Base-by-base conservation (phyloP, 1,140 invertebrate genomes). In the Bombus sibiricus region DNA sequence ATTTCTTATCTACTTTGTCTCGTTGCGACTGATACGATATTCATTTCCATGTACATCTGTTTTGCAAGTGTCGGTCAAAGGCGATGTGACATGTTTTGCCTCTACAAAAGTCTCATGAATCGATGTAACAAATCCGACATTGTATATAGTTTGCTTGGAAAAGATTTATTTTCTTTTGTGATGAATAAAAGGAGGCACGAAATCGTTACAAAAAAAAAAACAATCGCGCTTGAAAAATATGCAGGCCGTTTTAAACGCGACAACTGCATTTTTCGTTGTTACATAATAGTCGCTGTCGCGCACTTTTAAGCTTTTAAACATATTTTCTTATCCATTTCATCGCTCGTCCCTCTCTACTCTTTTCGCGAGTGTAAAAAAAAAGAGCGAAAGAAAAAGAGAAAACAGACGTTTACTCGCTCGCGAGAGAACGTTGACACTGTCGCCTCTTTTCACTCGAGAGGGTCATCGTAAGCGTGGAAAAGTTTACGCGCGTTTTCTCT, bases 371-470 rank as follows among this genome's bases (percentile, higher is more conserved):
- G 18, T 32, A 37, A 59, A 53, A 53, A 32, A 5, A 6, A 66
- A 32, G 64, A 66, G 32, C 32, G 22, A 64, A 37, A 75, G 25
- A 59, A 41, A n/a, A 18, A 62, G 39, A 41, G 34, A 41, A 81
- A 81, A 64, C 57, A 71, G 85, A 83, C 85, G 80, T 83, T 71
- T 64, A 83, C 85, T 59, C 53, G 78, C 79, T 82, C 85, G 78
- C 71, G 68, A 88, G 66, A 41, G 84, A 82, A 78, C 87, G 80
- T 86, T 80, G 84, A 86, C 80, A 37, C 53, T 80, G 68, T 59
- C 64, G 28, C 68, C 73, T 71, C 73, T 77, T 74, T 41, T 86
- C 59, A 12, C 82, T 74, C 69, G 86, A 85, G 77, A 47, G 75
- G 78, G 57, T 37, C 68, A 69, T 75, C 80, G 80, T 22, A 53